Base-by-base conservation (phyloP, 1,140 invertebrate species). In the Thereuonema tuberculata region DNA sequence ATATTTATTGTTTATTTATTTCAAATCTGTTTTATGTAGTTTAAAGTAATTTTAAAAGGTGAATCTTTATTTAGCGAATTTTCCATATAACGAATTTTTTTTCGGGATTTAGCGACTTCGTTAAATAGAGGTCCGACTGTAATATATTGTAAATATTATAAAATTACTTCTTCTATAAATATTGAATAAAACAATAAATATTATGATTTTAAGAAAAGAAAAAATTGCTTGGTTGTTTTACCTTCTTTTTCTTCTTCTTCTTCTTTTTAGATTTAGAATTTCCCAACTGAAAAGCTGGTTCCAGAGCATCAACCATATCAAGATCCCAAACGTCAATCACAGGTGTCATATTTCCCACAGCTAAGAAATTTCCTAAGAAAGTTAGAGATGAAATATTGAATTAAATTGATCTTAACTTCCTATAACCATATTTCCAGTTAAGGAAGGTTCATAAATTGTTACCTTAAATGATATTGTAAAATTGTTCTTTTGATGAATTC, bases 301-400 rank as follows among this genome's bases (percentile, higher is more conserved):
- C 89, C 23, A 96, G 74, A 62, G 83, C 84, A 69, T 96, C 87
- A 56, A 95, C 82, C 56, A 98, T 79, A 76, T 98, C 93, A 28
- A 98, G 73, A 73, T 98, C 92, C 93, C 93, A 98, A 14, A 98
- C 81, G 62, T 91, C 84, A 60, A 98, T 95, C 48, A 89, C 80
- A 1, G 92, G 84, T 62, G 84, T 83, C 88, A 98, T 94, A 43
- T 83, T 85, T 17, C 92, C 93, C 66, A 98, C 79, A 2, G 93
- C 93, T 67, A 91, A 84, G 64, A 93, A 82, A 72, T 94, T 97
- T 21, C 84, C 90, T 77, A 61, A 21, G n/a, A n/a, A n/a, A n/a
- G n/a, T n/a, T n/a, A n/a, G n/a, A n/a, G n/a, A n/a, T 59, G 47
- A 58, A 29, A 54, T 20, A 43, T 54, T 43, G 5, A 43, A 43